Evolutionary conservation across 2,888 invertebrate species (phyloP).

Genomic region (Diaphora mendica): DNA sequence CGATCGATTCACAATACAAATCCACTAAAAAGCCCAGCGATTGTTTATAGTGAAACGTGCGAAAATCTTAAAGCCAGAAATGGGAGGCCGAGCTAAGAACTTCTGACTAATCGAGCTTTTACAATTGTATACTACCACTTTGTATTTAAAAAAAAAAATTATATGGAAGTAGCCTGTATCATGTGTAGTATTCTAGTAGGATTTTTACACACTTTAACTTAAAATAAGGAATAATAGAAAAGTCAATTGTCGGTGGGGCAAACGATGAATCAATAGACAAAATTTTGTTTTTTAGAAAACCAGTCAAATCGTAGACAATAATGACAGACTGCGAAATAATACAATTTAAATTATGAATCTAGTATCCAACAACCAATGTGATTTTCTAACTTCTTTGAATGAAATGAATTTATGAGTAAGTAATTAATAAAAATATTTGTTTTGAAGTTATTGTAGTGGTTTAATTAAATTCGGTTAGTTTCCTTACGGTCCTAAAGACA

Average conservation of each 20-base stretch:
- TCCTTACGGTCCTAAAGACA: background rate
- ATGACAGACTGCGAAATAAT: background rate
- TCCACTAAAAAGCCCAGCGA: slow-evolving; percentile 64
- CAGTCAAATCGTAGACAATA: slow-evolving; percentile 36
- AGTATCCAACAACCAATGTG: background rate
- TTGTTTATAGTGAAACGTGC: slow-evolving; percentile 76
- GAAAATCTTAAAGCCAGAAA: slow-evolving; percentile 73
- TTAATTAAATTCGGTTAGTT: background rate
- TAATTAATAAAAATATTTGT: background rate
- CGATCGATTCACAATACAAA: slow-evolving; percentile 55
- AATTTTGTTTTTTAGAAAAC: slow-evolving; percentile 51
- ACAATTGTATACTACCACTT: slow-evolving; percentile 25
- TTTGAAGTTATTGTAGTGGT: background rate
- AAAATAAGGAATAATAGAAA: slow-evolving; percentile 64
- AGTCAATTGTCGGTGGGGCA: slow-evolving; percentile 81
- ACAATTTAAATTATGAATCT: background rate
- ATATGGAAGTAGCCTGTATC: slow-evolving; percentile 24
- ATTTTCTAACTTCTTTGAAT: background rate
- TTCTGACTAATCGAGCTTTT: slow-evolving; percentile 52
- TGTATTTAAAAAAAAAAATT: slow-evolving; percentile 31
- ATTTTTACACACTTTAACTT: slow-evolving; percentile 62
- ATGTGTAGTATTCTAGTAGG: slow-evolving; percentile 41
- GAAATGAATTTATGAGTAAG: background rate
- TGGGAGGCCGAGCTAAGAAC: slow-evolving; percentile 61
- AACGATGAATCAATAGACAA: slow-evolving; percentile 84